A percentile compares a stretch with the other conserved stretches of the same genome.
phyloP scores from a whole-genome alignment of 64 coral and sea anemone species.

The Pocillopora damicornis region DNA sequence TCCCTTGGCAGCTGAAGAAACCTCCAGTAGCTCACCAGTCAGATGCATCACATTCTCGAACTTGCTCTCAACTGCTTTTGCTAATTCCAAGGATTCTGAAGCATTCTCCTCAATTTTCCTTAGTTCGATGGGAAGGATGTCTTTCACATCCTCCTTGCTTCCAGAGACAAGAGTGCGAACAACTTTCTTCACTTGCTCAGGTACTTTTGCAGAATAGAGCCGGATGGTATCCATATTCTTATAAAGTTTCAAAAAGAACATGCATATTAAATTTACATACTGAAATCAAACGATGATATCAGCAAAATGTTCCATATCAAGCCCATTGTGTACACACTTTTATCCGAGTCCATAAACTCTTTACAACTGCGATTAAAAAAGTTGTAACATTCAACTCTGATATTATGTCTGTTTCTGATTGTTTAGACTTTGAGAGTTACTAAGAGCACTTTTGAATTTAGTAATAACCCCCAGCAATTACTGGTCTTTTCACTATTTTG shows the following conservation, averaged over 20 bases:
- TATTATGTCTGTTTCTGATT: too few species aligned
- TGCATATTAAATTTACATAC: neutral
- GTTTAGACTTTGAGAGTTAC: too few species aligned
- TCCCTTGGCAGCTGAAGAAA: constrained; percentile 4
- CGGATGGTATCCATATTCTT: constrained; percentile 27
- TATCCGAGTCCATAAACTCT: too few species aligned
- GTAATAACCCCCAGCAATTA: too few species aligned
- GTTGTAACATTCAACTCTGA: too few species aligned
- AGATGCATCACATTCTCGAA: constrained; percentile 9
- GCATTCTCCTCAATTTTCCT: neutral
- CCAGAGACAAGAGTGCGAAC: constrained; percentile 3
- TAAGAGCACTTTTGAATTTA: too few species aligned
- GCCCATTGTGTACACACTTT: too few species aligned
- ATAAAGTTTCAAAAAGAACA: neutral
- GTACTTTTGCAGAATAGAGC: constrained; percentile 3
- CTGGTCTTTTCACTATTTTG: too few species aligned
- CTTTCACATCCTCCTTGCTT: constrained; percentile 21
- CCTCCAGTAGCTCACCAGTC: constrained; percentile 1
- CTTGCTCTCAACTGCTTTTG: constrained; percentile 16
- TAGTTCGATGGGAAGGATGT: constrained; percentile 20
- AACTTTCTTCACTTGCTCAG: constrained; percentile 22
- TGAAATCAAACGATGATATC: too few species aligned
- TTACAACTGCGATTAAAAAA: too few species aligned
- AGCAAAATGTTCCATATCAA: too few species aligned
- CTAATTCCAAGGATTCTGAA: neutral